Conservation (phyloP, 2,888 invertebrate genomes). For the Trichogramma evanescens region DNA sequence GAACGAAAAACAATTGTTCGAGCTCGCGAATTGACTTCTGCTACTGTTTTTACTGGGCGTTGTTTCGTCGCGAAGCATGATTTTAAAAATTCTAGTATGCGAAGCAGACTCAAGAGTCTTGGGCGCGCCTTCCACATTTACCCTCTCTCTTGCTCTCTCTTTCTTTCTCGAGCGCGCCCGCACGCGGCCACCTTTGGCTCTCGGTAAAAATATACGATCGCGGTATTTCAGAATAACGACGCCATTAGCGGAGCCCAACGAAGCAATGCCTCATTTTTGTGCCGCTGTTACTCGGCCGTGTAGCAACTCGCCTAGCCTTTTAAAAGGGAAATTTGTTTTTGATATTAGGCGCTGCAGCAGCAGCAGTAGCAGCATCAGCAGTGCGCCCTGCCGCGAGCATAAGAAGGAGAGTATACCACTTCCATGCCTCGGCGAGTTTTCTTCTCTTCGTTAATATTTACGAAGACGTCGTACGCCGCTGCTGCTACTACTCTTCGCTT, state of each 20-base stretch:
- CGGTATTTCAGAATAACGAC: constrained; percentile 46
- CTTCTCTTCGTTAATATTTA: constrained; percentile 27
- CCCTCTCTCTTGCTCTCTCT: too few relatives aligned
- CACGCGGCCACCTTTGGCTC: constrained; percentile 15
- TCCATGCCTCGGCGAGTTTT: constrained; percentile 14
- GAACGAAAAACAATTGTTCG: too few relatives aligned
- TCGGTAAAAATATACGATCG: constrained; percentile 38
- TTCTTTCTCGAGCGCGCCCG: neutral
- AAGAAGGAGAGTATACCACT: constrained; percentile 1
- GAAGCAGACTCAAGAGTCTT: too few relatives aligned
- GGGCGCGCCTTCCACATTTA: too few relatives aligned
- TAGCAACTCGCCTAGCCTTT: constrained; percentile 22
- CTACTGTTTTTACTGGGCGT: too few relatives aligned
- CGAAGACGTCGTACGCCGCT: constrained; percentile 7
- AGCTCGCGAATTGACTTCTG: too few relatives aligned
- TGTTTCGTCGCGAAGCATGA: too few relatives aligned
- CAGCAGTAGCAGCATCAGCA: neutral
- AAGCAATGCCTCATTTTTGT: constrained; percentile 37
- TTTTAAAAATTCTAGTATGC: too few relatives aligned
- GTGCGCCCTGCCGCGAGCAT: too few relatives aligned
- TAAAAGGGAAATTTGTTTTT: constrained; percentile 37
- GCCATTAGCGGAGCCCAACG: constrained; percentile 43
- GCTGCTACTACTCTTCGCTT: too few relatives aligned
- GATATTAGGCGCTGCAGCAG: constrained; percentile 30
- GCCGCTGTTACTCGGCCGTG: constrained; percentile 7